Evolutionary conservation across 1,140 invertebrate species (phyloP).

Genomic region (Microplitis mediator): DNA sequence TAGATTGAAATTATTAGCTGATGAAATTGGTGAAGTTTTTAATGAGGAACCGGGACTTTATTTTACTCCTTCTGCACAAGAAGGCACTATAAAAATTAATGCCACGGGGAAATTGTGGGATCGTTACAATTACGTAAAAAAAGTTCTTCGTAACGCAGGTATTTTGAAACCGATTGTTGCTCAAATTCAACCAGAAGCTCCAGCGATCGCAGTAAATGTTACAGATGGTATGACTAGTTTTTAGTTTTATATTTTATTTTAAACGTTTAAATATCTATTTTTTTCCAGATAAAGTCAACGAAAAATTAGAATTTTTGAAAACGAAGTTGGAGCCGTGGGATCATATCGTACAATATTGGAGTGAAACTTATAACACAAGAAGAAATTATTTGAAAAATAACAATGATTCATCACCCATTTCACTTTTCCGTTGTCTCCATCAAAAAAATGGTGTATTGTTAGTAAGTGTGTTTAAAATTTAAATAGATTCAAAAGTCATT

Average conservation of each 20-base stretch:
- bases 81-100: background rate
- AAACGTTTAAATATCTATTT: background rate
- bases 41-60: background rate
- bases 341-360: background rate
- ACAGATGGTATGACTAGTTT: background rate
- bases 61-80: background rate
- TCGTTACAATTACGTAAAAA: background rate
- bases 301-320: background rate
- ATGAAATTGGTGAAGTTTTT: background rate
- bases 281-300: background rate
- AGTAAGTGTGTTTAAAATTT: too few species aligned
- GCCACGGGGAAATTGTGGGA: background rate
- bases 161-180: background rate
- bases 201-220: background rate
- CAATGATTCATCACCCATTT: background rate
- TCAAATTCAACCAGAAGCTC: background rate
- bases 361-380: background rate
- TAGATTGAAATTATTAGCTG: background rate
- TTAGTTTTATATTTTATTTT: background rate
- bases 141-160: background rate
- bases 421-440: background rate
- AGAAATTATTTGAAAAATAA: background rate
- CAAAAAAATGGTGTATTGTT: background rate
- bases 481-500: too few species aligned
- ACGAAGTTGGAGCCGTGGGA: background rate